Conservation (phyloP, 2,113 vertebrate genomes). For the Aphyosemion australe region DNA sequence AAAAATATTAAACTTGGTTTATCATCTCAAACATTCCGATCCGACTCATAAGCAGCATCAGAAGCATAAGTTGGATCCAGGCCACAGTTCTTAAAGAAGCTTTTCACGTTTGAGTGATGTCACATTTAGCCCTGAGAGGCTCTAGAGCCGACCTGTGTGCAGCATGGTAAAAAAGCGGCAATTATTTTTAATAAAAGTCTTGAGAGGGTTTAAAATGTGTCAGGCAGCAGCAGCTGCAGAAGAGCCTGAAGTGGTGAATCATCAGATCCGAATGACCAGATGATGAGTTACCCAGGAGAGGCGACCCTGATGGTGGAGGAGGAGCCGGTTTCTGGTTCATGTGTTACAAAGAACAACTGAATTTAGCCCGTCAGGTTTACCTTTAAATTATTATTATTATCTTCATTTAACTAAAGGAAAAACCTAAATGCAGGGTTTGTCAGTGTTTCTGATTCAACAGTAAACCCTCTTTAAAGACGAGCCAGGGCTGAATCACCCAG, state of each 20-base stretch:
- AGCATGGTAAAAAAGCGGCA: not conserved
- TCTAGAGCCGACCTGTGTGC: too few relatives aligned
- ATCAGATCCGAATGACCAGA: not conserved
- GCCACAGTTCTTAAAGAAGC: not conserved
- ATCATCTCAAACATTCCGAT: too few relatives aligned
- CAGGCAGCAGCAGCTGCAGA: not conserved
- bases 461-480: too few relatives aligned
- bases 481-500: slow-evolving; percentile 3
- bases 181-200: not conserved
- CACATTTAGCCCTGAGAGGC: not conserved
- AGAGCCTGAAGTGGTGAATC: not conserved
- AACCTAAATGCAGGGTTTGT: too few relatives aligned
- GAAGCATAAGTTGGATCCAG: too few relatives aligned
- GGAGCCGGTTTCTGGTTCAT: not conserved
- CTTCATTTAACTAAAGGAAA: not conserved
- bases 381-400: not conserved
- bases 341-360: not conserved
- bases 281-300: not conserved
- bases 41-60: too few relatives aligned
- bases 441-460: too few relatives aligned
- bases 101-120: not conserved
- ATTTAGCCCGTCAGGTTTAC: not conserved
- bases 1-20: too few relatives aligned
- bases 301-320: not conserved
- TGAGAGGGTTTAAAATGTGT: not conserved